These are phyloP conservation scores for Drosophila triauraria DNA, from an alignment of 1,140 invertebrate genomes.

Conservation along the genomic window DNA sequence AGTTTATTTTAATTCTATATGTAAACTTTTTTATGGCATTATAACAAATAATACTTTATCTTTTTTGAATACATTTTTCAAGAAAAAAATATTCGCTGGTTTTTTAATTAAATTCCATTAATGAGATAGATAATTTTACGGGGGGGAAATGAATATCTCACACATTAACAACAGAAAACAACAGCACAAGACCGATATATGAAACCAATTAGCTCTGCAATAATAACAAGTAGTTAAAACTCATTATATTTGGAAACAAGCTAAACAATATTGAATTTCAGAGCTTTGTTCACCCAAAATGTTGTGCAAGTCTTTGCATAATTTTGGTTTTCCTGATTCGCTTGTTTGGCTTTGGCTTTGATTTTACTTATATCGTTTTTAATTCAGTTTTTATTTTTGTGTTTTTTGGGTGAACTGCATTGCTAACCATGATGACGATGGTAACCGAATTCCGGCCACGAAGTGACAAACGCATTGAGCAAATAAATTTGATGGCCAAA, in stretches of 20 bases:
- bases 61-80: background rate
- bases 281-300: background rate
- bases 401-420: conserved; percentile 21
- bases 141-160: no score
- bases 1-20: background rate
- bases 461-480: conserved; percentile 57
- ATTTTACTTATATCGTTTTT: conserved; percentile 23
- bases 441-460: conserved; percentile 55
- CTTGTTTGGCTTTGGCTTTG: conserved; percentile 35
- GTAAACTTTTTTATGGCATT: background rate
- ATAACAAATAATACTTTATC: background rate
- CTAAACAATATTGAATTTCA: background rate
- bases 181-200: background rate
- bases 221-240: background rate
- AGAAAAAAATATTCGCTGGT: background rate
- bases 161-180: background rate
- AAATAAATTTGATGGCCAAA: conserved; percentile 64
- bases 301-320: conserved; percentile 8
- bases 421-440: conserved; percentile 38
- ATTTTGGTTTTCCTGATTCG: conserved; percentile 39
- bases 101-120: background rate
- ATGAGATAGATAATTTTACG: background rate
- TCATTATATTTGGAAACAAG: background rate
- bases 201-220: background rate
- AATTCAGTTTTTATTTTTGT: conserved; percentile 1